These are phyloP conservation scores for Myotis planiceps DNA, from an alignment of 2,797 vertebrate species.

Conservation along the genomic window DNA sequence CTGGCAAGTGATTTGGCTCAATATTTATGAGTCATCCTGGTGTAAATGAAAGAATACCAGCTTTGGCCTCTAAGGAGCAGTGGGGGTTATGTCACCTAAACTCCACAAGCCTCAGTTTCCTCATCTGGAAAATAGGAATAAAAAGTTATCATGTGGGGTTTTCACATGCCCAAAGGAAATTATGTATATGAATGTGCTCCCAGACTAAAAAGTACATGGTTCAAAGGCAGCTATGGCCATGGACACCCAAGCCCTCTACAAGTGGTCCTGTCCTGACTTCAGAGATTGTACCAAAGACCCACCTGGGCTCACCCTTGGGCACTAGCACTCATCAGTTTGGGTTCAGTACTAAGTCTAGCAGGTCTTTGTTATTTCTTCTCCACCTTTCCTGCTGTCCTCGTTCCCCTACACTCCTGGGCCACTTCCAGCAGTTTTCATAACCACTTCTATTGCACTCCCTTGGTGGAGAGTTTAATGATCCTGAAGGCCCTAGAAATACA, in stretches of 20 bases:
- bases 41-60: neutral
- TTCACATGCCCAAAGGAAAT: neutral
- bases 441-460: neutral
- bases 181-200: neutral
- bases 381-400: neutral
- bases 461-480: conserved; percentile 62
- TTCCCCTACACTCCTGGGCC: neutral
- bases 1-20: neutral
- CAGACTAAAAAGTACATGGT: neutral
- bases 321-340: neutral
- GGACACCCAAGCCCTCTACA: neutral
- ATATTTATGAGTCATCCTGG: neutral
- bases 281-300: neutral
- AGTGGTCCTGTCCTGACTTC: neutral
- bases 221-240: neutral
- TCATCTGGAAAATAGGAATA: neutral
- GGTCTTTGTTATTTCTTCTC: neutral
- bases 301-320: neutral
- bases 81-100: neutral
- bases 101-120: neutral
- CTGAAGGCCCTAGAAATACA: conserved; percentile 69
- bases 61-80: neutral
- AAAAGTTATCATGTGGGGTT: neutral
- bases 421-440: conserved; percentile 31
- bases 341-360: neutral